Evolutionary conservation across 2,797 vertebrate species (phyloP).

Genomic region (Lepidocolaptes lacrymiger): DNA sequence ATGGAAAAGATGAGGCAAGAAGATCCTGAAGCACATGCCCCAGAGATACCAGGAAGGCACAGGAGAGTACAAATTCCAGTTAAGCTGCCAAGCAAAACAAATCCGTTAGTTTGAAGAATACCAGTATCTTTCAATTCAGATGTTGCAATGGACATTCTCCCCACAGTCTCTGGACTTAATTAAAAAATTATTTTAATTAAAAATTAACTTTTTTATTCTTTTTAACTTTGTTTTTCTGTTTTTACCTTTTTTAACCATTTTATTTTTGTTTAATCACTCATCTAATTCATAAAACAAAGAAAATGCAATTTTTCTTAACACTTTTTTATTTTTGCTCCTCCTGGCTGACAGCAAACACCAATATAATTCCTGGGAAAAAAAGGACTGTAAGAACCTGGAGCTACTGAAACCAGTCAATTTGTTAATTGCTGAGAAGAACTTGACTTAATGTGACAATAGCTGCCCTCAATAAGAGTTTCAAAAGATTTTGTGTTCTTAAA

Average conservation of each 20-base stretch:
- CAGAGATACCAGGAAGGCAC: neutral
- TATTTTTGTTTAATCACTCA: neutral
- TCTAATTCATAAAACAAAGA: neutral
- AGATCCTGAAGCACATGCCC: neutral
- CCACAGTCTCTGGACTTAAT: neutral
- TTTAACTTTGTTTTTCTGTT: neutral
- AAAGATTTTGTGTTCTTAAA: slow-evolving; percentile 4
- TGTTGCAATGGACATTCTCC: neutral
- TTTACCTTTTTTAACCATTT: neutral
- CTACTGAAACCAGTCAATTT: neutral
- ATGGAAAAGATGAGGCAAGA: neutral
- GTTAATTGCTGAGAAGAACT: neutral
- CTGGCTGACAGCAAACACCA: neutral
- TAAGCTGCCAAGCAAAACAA: neutral
- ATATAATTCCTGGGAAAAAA: neutral
- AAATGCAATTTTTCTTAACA: neutral
- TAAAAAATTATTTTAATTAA: neutral
- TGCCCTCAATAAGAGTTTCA: slow-evolving; percentile 8
- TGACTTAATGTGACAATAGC: neutral
- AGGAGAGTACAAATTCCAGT: neutral
- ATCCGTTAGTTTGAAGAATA: neutral
- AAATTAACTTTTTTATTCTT: neutral
- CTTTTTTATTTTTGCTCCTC: neutral
- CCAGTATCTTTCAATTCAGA: neutral
- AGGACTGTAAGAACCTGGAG: neutral